These are phyloP conservation scores for Apostichopus leukothele DNA, from an alignment of 53 echinoderm and acorn worm species.

Conservation along the genomic window DNA sequence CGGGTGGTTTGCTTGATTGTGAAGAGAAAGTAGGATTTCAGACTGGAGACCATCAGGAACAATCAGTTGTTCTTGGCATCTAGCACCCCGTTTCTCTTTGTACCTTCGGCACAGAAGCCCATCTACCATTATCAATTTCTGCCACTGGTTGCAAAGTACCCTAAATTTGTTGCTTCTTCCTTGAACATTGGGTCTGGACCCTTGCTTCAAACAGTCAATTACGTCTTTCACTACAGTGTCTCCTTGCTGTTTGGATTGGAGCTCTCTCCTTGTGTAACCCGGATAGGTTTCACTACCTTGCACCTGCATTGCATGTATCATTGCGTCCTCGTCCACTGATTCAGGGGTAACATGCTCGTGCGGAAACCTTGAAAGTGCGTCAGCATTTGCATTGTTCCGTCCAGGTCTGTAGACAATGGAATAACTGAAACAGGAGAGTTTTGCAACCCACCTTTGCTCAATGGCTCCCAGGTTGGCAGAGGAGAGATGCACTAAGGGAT, in stretches of 20 bases:
- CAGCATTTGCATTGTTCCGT: conserved; percentile 13
- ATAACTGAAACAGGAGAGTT: not conserved
- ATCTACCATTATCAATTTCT: not conserved
- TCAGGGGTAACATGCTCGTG: not conserved
- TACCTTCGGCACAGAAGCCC: not conserved
- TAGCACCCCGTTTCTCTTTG: not conserved
- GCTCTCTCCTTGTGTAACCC: too few relatives aligned
- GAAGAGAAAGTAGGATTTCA: not conserved
- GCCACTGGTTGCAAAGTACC: not conserved
- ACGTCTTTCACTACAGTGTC: not conserved
- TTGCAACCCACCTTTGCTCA: conserved; percentile 58
- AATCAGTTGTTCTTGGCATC: not conserved
- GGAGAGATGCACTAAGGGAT: conserved; percentile 43
- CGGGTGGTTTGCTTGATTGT: not conserved
- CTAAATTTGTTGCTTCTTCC: not conserved
- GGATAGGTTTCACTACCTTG: not conserved
- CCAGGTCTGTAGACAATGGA: not conserved
- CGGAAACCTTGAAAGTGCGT: not conserved
- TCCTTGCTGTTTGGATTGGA: not conserved
- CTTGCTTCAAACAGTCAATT: not conserved
- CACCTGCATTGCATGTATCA: not conserved
- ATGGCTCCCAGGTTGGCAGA: conserved; percentile 60
- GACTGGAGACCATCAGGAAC: not conserved
- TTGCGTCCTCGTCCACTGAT: not conserved
- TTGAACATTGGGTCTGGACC: not conserved